A percentile compares a stretch with the other conserved stretches of the same genome.
Evolutionary conservation across 2,113 vertebrate species (phyloP).

Genomic region (Aspiorhynchus laticeps): DNA sequence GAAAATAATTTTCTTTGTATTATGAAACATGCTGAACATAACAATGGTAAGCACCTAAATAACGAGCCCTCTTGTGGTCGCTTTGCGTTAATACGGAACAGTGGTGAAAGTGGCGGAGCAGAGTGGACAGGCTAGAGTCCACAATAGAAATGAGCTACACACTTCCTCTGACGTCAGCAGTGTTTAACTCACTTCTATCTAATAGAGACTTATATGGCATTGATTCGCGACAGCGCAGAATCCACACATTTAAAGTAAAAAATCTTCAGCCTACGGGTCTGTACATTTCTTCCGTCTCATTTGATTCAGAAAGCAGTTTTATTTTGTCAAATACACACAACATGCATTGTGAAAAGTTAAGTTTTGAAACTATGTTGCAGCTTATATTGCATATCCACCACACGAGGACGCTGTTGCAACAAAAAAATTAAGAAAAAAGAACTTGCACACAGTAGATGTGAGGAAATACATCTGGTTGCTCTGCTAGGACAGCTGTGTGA

Average conservation of each 20-base stretch:
- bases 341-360: neutral
- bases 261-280: neutral
- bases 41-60: neutral
- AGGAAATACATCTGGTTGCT: neutral
- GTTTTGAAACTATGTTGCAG: neutral
- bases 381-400: neutral
- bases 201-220: constrained; percentile 37
- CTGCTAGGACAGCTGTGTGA: neutral
- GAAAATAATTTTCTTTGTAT: too few relatives aligned
- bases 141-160: neutral
- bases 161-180: constrained; percentile 14
- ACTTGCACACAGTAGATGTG: neutral
- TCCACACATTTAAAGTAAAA: neutral
- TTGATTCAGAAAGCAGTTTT: neutral
- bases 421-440: neutral
- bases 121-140: constrained; percentile 18
- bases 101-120: neutral
- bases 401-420: constrained; percentile 21
- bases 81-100: neutral
- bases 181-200: constrained; percentile 9
- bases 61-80: neutral
- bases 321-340: neutral
- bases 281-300: neutral
- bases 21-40: too few relatives aligned
- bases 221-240: neutral